These are phyloP conservation scores for rat (Rattus norvegicus) DNA, from an alignment of 2,113 vertebrate species.

Conservation along the genomic window GRCr8 NC_086025.1:64479001-64479500, in stretches of 20 bases:
- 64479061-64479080: neutral
- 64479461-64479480: slow-evolving; percentile 28
- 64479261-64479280: too few relatives aligned
- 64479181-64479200: neutral
- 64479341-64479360: too few relatives aligned
- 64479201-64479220: neutral
- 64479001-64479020: neutral
- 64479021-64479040: neutral
- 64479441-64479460: neutral
- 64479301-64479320: too few relatives aligned
- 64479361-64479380: too few relatives aligned
- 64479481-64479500: neutral
- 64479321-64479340: too few relatives aligned
- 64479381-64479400: neutral
- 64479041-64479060: neutral
- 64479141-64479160: neutral
- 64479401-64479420: neutral
- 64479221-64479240: neutral
- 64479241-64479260: neutral
- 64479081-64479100: neutral
- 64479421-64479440: slow-evolving; percentile 14
- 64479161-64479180: neutral
- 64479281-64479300: too few relatives aligned
- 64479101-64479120: neutral
- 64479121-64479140: neutral